Conservation (phyloP, 2,888 invertebrate species). For the Ectemnius cavifrons region DNA sequence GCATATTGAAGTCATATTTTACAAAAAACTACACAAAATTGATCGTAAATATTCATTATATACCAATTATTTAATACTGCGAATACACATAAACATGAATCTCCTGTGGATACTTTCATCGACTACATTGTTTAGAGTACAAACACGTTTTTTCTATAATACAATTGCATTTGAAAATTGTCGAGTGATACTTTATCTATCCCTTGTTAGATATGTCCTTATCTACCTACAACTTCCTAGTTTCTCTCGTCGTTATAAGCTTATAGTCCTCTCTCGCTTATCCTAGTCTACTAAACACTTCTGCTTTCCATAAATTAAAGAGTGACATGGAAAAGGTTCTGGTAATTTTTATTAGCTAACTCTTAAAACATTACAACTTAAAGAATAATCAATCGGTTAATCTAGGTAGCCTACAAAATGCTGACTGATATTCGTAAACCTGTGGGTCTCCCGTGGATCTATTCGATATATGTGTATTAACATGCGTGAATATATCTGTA, state of each 20-base stretch:
- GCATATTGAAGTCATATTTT: conserved; percentile 35
- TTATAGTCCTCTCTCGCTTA: conserved; percentile 43
- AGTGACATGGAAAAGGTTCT: conserved; percentile 73
- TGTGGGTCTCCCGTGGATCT: conserved; percentile 32
- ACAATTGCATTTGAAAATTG: conserved; percentile 30
- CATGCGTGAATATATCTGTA: not conserved
- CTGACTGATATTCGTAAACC: conserved; percentile 51
- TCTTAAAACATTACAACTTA: conserved; percentile 76
- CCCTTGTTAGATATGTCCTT: conserved; percentile 36
- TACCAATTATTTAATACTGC: conserved; percentile 73
- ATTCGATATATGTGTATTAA: not conserved
- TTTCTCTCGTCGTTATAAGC: conserved; percentile 35
- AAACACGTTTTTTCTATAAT: conserved; percentile 50
- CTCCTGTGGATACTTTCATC: conserved; percentile 47
- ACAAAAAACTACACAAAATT: conserved; percentile 59
- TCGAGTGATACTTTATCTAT: conserved; percentile 27
- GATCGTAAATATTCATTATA: conserved; percentile 60
- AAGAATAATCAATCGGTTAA: conserved; percentile 61
- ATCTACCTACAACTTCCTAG: conserved; percentile 43
- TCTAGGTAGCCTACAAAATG: conserved; percentile 72
- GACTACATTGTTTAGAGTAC: conserved; percentile 63
- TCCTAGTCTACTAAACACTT: conserved; percentile 47
- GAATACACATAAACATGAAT: conserved; percentile 67
- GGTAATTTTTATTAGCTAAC: conserved; percentile 76
- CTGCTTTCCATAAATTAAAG: conserved; percentile 63